phyloP scores from a whole-genome alignment of 2,888 invertebrate genomes.

The Megamerina dolium region DNA sequence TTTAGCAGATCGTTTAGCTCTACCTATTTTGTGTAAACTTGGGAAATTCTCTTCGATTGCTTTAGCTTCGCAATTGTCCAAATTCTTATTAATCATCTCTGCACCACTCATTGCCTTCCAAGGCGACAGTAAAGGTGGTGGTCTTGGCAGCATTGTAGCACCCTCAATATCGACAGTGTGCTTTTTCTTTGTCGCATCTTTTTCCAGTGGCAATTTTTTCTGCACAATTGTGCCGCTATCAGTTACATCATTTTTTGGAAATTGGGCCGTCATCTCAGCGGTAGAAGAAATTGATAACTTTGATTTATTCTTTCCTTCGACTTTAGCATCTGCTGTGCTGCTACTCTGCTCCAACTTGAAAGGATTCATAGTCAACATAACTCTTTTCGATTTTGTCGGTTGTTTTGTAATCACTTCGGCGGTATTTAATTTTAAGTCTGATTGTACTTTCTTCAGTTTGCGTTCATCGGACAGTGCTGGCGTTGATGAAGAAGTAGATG shows the following conservation, averaged over 20 bases:
- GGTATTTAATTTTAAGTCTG: background rate
- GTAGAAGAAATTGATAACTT: too few species aligned
- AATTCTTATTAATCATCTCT: conserved; percentile 21
- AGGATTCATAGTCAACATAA: too few species aligned
- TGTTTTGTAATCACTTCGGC: background rate
- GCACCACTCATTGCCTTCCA: conserved; percentile 27
- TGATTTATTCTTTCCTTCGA: background rate
- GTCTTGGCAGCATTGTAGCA: too few species aligned
- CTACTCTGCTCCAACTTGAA: background rate
- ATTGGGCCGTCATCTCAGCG: too few species aligned
- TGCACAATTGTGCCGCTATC: too few species aligned
- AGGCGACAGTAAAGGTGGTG: conserved; percentile 6
- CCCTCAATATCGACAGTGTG: too few species aligned
- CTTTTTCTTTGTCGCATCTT: too few species aligned
- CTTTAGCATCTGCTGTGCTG: background rate
- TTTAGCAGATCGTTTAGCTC: conserved; percentile 12
- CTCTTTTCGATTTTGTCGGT: too few species aligned
- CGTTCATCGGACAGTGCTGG: background rate
- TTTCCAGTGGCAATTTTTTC: too few species aligned
- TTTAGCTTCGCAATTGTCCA: background rate
- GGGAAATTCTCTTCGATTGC: conserved; percentile 18
- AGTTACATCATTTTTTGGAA: too few species aligned
- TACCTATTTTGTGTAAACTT: conserved; percentile 14
- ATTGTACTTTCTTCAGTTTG: background rate
- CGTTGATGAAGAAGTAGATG: background rate